phyloP scores from a whole-genome alignment of 2,797 vertebrate genomes.

The Carapus acus region DNA sequence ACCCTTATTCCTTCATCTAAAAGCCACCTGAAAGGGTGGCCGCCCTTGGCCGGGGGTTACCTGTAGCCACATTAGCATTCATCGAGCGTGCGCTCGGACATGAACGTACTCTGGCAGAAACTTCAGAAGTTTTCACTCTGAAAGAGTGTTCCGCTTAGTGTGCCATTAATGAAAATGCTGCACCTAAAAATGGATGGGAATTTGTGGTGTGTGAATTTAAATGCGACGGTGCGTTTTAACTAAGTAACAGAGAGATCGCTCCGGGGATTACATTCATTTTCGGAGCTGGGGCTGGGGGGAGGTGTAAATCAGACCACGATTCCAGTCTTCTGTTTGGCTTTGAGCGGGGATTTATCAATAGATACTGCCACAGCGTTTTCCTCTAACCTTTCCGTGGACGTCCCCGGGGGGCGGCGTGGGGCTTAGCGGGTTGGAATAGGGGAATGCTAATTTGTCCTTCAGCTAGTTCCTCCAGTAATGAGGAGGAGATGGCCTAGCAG shows the following conservation, averaged over 20 bases:
- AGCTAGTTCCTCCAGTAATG: constrained; percentile 37
- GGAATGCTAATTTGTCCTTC: constrained; percentile 56
- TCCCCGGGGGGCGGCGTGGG: constrained; percentile 19
- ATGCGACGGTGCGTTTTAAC: constrained; percentile 5
- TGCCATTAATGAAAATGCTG: constrained; percentile 1
- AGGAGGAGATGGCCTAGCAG: constrained; percentile 33
- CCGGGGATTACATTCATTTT: too few species aligned
- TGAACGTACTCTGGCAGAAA: background rate
- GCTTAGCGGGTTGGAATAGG: constrained; percentile 38
- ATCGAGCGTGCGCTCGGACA: constrained; percentile 1
- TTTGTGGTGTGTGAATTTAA: background rate
- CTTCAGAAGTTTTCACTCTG: background rate
- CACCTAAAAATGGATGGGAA: background rate
- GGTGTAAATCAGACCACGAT: too few species aligned
- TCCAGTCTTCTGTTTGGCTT: too few species aligned
- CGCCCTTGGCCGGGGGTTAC: constrained; percentile 39
- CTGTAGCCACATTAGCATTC: constrained; percentile 34
- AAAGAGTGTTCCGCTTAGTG: background rate
- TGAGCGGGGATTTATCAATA: too few species aligned
- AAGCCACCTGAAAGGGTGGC: constrained; percentile 33
- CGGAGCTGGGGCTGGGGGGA: too few species aligned
- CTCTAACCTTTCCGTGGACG: constrained; percentile 17
- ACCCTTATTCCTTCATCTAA: constrained; percentile 54
- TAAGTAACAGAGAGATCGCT: too few species aligned
- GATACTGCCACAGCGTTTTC: too few species aligned